Percentiles rank a stretch among this genome's conserved stretches.
phyloP scores from a whole-genome alignment of 2,797 vertebrate genomes.

The Hippopotamyrus pictus region DNA sequence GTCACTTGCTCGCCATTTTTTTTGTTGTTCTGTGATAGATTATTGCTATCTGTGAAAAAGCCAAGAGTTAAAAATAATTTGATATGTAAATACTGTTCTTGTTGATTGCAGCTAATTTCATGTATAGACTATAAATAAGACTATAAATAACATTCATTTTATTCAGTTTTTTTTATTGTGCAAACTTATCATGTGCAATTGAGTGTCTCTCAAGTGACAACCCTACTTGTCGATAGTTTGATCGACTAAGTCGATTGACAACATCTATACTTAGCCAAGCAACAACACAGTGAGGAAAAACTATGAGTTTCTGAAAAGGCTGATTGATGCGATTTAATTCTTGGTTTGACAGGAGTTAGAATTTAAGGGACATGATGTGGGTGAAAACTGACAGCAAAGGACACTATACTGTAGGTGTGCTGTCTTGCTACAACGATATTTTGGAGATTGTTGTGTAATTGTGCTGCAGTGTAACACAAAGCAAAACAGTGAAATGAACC shows the following conservation, averaged over 20 bases:
- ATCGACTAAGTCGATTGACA: too few relatives aligned
- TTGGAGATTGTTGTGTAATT: neutral
- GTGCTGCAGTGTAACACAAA: neutral
- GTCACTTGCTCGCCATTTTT: neutral
- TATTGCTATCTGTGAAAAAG: neutral
- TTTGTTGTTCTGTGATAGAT: neutral
- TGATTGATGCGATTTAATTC: neutral
- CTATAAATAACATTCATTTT: neutral
- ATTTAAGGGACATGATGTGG: neutral
- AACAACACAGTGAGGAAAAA: neutral
- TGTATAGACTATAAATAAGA: neutral
- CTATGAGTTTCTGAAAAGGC: neutral
- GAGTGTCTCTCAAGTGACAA: too few relatives aligned
- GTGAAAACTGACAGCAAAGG: neutral
- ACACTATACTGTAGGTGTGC: neutral
- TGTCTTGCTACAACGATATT: neutral
- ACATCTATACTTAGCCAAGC: neutral
- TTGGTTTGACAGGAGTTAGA: neutral
- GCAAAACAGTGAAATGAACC: neutral
- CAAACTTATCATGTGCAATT: neutral
- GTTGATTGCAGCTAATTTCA: neutral
- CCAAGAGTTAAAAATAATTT: neutral
- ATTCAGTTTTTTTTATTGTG: neutral
- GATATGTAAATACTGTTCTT: neutral
- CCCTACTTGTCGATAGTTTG: too few relatives aligned